phyloP scores from a whole-genome alignment of 2,797 vertebrate species.

The Clangula hyemalis region DNA sequence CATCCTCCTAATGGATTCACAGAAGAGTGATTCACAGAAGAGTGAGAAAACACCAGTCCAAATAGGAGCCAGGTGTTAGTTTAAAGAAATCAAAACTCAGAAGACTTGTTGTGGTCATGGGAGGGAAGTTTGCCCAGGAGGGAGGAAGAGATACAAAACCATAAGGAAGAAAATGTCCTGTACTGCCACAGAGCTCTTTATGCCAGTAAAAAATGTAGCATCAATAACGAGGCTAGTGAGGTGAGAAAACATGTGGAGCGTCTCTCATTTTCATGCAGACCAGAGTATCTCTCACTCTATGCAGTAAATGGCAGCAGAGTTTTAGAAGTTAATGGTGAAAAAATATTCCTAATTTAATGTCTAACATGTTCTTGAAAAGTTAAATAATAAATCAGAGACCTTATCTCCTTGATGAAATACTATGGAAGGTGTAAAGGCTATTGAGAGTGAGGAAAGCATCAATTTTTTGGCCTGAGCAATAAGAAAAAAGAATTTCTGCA shows the following conservation, averaged over 20 bases:
- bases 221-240: neutral
- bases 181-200: neutral
- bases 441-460: neutral
- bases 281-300: neutral
- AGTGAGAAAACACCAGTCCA: neutral
- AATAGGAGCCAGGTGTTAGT: neutral
- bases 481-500: neutral
- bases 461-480: neutral
- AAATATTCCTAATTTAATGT: neutral
- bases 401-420: neutral
- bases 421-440: neutral
- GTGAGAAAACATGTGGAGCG: neutral
- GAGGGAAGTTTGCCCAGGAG: neutral
- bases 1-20: neutral
- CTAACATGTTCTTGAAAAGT: neutral
- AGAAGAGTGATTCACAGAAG: neutral
- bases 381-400: neutral
- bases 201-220: neutral
- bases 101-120: neutral
- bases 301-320: neutral
- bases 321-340: neutral
- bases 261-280: neutral
- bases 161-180: neutral
- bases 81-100: neutral
- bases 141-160: neutral